These are phyloP conservation scores for Nyctibius grandis DNA, from an alignment of 2,797 vertebrate species.

Conservation along the genomic window DNA sequence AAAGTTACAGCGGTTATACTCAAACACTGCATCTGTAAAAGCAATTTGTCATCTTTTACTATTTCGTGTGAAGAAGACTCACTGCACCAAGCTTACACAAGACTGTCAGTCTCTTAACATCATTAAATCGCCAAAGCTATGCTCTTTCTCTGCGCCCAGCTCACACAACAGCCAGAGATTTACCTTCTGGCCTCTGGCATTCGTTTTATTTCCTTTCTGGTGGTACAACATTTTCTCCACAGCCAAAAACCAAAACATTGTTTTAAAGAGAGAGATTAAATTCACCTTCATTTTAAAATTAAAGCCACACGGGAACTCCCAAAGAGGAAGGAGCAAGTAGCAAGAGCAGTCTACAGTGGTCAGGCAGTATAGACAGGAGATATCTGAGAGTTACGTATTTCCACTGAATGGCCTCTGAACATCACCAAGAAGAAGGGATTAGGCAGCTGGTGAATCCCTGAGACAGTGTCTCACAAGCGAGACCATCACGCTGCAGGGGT, in stretches of 20 bases:
- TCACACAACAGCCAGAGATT: not conserved
- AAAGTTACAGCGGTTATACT: not conserved
- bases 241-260: not conserved
- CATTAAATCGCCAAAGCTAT: not conserved
- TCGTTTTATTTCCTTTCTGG: not conserved
- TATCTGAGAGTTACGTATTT: not conserved
- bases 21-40: not conserved
- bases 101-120: not conserved
- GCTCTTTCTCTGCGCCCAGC: not conserved
- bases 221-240: not conserved
- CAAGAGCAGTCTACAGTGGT: not conserved
- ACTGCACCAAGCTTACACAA: not conserved
- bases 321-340: not conserved
- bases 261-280: not conserved
- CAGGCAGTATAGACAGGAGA: not conserved
- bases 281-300: not conserved
- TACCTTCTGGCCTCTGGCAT: not conserved
- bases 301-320: not conserved
- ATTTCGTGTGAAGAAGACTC: not conserved
- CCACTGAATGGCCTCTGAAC: not conserved
- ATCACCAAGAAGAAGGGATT: not conserved
- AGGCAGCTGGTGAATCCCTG: fast-evolving
- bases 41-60: not conserved
- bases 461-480: fast-evolving
- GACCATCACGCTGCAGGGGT: not conserved